Percentiles rank a stretch among this genome's conserved stretches.
phyloP scores from a whole-genome alignment of 2,888 invertebrate genomes.

The Cabera pusaria region DNA sequence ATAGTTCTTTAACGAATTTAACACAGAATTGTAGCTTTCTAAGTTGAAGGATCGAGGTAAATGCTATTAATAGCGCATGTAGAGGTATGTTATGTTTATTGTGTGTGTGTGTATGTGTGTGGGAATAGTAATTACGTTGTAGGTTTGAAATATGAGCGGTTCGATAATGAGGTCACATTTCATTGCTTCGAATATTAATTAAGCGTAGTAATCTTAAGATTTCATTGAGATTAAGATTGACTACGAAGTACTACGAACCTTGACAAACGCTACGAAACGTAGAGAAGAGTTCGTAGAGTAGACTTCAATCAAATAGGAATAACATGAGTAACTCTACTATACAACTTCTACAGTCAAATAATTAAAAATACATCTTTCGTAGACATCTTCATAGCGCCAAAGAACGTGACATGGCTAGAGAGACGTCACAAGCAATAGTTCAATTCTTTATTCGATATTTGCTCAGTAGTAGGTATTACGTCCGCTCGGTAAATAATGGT shows the following conservation, averaged over 20 bases:
- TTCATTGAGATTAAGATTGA: too few species aligned
- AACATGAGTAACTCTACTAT: too few species aligned
- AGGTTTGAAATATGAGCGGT: too few species aligned
- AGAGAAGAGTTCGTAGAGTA: too few species aligned
- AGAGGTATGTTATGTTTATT: conserved; percentile 1
- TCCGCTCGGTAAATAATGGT: conserved; percentile 72
- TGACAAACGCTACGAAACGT: too few species aligned
- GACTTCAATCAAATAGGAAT: too few species aligned
- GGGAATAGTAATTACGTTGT: conserved; percentile 12
- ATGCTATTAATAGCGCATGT: conserved; percentile 1
- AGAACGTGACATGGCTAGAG: conserved; percentile 8
- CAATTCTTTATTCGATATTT: conserved; percentile 47
- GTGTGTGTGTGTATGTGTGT: not conserved
- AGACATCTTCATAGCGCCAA: not conserved
- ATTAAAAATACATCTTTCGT: too few species aligned
- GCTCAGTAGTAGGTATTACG: conserved; percentile 57
- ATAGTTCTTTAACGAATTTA: conserved; percentile 9
- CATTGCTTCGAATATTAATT: too few species aligned
- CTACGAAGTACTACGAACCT: too few species aligned
- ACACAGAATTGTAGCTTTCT: conserved; percentile 17
- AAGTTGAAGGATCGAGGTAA: conserved; percentile 15
- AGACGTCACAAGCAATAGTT: conserved; percentile 20
- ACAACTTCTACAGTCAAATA: too few species aligned
- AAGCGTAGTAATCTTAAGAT: too few species aligned
- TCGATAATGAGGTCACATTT: too few species aligned